Evolutionary conservation across 2,888 invertebrate species (phyloP).

Genomic region (Cylindroiulus punctatus): DNA sequence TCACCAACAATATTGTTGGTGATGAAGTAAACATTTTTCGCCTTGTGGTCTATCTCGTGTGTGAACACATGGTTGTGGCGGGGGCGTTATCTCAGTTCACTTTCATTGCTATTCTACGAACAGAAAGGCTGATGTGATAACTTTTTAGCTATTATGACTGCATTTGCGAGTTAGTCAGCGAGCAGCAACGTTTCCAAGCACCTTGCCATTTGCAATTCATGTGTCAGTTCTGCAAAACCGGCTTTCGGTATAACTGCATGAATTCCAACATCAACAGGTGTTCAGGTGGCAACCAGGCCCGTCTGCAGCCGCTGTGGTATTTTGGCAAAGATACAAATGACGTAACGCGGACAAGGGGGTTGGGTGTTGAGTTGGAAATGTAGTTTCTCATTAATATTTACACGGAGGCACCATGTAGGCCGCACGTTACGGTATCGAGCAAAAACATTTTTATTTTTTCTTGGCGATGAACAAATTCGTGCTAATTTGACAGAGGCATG

Average conservation of each 20-base stretch:
- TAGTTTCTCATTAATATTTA: not conserved
- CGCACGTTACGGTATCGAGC: not conserved
- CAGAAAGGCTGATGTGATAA: too few relatives aligned
- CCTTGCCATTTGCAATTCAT: not conserved
- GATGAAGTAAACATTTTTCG: too few relatives aligned
- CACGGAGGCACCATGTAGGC: not conserved
- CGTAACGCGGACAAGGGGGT: not conserved
- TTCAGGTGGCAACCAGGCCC: not conserved
- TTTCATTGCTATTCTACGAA: not conserved
- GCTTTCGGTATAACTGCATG: not conserved
- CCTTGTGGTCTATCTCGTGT: not conserved
- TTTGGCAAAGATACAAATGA: constrained; percentile 22
- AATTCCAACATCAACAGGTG: constrained; percentile 1
- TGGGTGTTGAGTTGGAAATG: not conserved
- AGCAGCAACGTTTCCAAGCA: not conserved
- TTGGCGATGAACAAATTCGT: not conserved
- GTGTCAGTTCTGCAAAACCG: not conserved
- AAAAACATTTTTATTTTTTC: too few relatives aligned
- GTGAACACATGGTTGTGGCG: not conserved
- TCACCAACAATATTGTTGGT: too few relatives aligned
- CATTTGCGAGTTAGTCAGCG: too few relatives aligned
- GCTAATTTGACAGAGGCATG: not conserved
- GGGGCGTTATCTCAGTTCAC: not conserved
- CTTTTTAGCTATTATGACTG: too few relatives aligned
- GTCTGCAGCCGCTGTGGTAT: not conserved